Base-by-base conservation (phyloP, 2,113 vertebrate genomes). In the Nothocercus nigrocapillus region DNA sequence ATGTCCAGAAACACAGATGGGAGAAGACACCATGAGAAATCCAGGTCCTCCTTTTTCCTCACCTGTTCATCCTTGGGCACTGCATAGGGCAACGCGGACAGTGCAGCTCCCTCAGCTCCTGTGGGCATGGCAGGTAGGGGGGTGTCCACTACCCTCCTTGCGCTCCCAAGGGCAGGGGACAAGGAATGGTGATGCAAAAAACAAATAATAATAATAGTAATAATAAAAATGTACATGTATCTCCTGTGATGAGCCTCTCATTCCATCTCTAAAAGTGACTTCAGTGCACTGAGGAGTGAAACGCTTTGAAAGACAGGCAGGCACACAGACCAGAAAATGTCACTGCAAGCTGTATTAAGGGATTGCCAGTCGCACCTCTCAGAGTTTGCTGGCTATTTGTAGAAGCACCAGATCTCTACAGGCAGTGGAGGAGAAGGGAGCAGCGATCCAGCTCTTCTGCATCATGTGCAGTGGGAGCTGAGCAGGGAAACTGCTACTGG, bases 331-430 rank as follows among this genome's bases (percentile, higher is more conserved):
- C 73, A 74, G 77, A 32, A 74, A 47, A 54, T 30, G 61, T n/a
- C 19, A 3, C 5, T 67, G 9, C 24, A 40, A 49, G 7, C 14
- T 12, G 24, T 1, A n/a, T 11, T 16, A 8, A 22, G 75, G 49
- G n/a, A 1, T 25, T 2, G 5, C 30, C 63, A 28, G 63, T 34
- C 12, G 1, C 85, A 11, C 25, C 21, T 7, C 16, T 40, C 1
- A 4, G 3, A 61, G 67, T 77, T 62, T 49, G 7, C 85, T 44
- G 1, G 7, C 85, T 44, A 0, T 21, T 47, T 32, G 64, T 36
- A 5, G 32, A 12, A 38, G 32, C 66, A n/a, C 3, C 64, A 58
- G 86, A 42, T 25, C 77, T 64, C 42, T 16, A 1, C 13, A 22
- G 75, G 70, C 45, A 54, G 59, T 54, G 15, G 28, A 64, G 82